Conservation (phyloP, 2,113 vertebrate genomes). For the Podocnemis expansa region DNA sequence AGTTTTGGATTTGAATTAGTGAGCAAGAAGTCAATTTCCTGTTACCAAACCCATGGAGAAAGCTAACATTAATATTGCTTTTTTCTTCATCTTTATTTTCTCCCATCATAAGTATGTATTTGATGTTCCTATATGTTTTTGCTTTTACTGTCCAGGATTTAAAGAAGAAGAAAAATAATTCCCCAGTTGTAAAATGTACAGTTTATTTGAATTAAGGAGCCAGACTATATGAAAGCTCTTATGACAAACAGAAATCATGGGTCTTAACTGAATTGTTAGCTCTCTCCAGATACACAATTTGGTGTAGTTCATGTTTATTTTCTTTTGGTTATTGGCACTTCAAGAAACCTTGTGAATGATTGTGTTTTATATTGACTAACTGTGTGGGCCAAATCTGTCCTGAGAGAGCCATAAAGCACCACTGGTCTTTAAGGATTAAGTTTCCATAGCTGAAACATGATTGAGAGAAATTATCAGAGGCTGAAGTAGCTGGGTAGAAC, state of each 20-base stretch:
- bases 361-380: background rate
- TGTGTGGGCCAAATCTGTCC: background rate
- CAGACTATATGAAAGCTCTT: background rate
- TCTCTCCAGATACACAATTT: background rate
- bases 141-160: background rate
- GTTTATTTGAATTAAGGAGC: background rate
- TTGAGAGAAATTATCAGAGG: slow-evolving; percentile 3
- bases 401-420: background rate
- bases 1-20: background rate
- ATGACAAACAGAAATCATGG: background rate
- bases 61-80: background rate
- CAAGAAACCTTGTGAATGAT: background rate
- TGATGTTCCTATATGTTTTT: background rate
- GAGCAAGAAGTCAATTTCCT: background rate
- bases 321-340: background rate
- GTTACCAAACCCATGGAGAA: background rate
- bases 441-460: slow-evolving; percentile 22
- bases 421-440: background rate
- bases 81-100: background rate
- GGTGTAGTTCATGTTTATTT: background rate
- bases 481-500: slow-evolving; percentile 8
- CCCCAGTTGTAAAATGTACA: background rate
- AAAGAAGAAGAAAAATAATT: background rate
- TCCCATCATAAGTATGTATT: background rate
- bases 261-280: background rate